Percentiles rank a stretch among this genome's conserved stretches.
Conservation (phyloP, 2,113 vertebrate genomes). For the Chaenocephalus aceratus region DNA sequence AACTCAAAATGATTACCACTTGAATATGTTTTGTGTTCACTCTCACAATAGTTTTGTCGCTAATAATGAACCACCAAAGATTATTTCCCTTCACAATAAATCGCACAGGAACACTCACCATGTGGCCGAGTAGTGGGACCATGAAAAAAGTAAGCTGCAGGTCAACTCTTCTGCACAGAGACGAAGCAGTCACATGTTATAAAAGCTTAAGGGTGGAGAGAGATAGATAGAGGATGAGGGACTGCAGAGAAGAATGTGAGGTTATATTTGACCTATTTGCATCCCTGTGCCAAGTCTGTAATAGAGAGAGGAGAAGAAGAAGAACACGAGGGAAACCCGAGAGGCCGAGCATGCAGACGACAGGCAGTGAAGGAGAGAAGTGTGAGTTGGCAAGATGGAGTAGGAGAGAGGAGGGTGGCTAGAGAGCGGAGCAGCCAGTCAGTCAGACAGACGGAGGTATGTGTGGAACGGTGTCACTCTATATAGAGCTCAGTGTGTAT, state of each 20-base stretch:
- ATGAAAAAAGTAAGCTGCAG: constrained; percentile 25
- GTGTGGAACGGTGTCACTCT: constrained; percentile 77
- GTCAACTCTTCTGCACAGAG: constrained; percentile 22
- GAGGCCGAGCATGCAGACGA: constrained; percentile 34
- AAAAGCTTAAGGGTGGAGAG: constrained; percentile 36
- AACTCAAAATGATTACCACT: background rate
- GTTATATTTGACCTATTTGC: constrained; percentile 78
- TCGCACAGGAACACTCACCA: background rate
- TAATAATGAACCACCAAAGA: constrained; percentile 4
- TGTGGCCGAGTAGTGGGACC: background rate
- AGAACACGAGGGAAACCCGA: constrained; percentile 59
- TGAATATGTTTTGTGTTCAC: background rate
- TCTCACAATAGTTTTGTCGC: background rate
- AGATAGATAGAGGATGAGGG: constrained; percentile 44
- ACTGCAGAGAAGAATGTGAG: constrained; percentile 68
- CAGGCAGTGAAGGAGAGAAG: constrained; percentile 58
- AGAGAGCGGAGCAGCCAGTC: constrained; percentile 31
- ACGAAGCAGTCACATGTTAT: constrained; percentile 22
- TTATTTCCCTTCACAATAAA: background rate
- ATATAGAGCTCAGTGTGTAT: constrained; percentile 71
- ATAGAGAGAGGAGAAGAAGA: constrained; percentile 54
- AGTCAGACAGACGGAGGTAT: constrained; percentile 49
- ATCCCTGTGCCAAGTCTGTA: constrained; percentile 67
- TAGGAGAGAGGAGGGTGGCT: constrained; percentile 6
- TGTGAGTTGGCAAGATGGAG: constrained; percentile 51